Conservation (phyloP, 2,113 vertebrate species). For the Mormyrus iriodes region DNA sequence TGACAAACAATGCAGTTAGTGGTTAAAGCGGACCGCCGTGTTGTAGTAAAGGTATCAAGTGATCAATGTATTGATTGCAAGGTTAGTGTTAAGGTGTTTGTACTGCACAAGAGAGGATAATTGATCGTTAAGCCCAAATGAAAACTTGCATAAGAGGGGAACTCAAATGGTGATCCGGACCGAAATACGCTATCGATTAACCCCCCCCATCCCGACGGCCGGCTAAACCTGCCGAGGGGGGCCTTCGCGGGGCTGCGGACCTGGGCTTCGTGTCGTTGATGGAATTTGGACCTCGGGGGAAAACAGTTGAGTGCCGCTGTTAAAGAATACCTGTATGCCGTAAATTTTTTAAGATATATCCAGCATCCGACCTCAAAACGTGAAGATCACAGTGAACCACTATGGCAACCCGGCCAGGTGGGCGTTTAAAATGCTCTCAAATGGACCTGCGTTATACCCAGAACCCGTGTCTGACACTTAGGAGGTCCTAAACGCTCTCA, state of each 20-base stretch:
- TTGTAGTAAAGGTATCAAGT: not conserved
- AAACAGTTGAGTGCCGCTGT: not conserved
- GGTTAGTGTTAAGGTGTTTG: not conserved
- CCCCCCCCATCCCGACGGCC: not conserved
- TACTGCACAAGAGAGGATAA: not conserved
- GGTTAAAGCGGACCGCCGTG: not conserved
- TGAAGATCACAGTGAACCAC: not conserved
- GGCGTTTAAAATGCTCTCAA: not conserved
- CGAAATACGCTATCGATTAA: not conserved
- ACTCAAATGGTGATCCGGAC: not conserved
- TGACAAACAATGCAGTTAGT: not conserved
- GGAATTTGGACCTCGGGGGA: not conserved
- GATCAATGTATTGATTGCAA: not conserved
- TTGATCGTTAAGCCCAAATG: not conserved
- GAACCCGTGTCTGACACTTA: not conserved
- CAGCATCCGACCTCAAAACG: not conserved
- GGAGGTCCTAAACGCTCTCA: not conserved
- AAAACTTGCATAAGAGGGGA: not conserved
- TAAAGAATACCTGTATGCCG: not conserved
- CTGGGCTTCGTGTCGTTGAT: not conserved
- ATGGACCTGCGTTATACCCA: not conserved
- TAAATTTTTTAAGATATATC: not conserved
- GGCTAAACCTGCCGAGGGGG: not conserved
- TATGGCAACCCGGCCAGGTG: not conserved
- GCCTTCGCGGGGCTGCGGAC: not conserved